Base-by-base conservation (phyloP, 1,140 invertebrate species). In the Brachionus asplanchnoidis region DNA sequence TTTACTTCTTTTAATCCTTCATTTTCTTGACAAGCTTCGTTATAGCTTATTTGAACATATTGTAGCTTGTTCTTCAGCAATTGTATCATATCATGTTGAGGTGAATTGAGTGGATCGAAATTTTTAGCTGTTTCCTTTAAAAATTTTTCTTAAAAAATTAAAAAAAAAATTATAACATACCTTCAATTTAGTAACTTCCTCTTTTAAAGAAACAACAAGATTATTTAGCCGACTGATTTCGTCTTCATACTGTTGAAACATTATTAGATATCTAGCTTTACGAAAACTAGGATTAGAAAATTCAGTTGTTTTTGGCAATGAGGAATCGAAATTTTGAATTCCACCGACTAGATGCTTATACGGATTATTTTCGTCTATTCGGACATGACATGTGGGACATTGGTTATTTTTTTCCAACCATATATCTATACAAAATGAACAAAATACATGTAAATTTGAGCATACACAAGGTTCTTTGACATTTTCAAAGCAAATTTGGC, bases 361-460 rank as follows among this genome's bases (percentile, higher is more conserved):
- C 0, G 88, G 88, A 79, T 88, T 88, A 42, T 80, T 85, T 5
- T 87, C 50, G 20, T 86, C 86, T 28, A 89, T 88, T 4, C 85
- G n/a, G 12, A 87, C 86, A 85, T 88, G 85, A 86, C 89, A 89
- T 8, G 89, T 86, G 20, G 89, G 89, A 82, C 88, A 89, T 78
- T 89, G 88, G 26, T 89, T 86, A 75, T 87, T 89, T 80, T 87
- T 87, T 79, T 88, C 79, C 23, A 89, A 85, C 89, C 89, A 89
- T n/a, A 89, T 86, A 56, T 89, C 87, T 86, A 89, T 87, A 84
- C 89, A 89, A 11, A 84, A 73, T 1, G 85, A 80, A 86, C 89
- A 89, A 85, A 89, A 89, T 2, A 88, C 88, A 87, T 89, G 89
- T 73, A 88, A 86, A 84, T 89, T 89, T 23, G 88, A 86, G 85